phyloP scores from a whole-genome alignment of 2,113 vertebrate genomes.

The Carassius gibelio region DNA sequence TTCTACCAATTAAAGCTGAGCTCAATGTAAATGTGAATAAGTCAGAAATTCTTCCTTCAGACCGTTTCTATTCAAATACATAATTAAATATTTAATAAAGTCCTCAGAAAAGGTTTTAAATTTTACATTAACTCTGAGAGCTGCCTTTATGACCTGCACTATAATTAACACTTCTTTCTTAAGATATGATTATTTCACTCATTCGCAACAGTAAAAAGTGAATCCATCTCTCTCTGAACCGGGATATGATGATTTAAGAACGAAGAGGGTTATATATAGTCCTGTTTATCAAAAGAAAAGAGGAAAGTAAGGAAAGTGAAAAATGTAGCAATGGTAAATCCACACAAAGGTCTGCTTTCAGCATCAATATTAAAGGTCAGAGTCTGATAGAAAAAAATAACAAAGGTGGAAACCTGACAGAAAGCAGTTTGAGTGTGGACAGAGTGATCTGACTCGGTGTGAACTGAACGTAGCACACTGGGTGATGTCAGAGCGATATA shows the following conservation, averaged over 20 bases:
- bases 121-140: slow-evolving; percentile 65
- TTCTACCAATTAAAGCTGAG: background rate
- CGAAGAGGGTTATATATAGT: slow-evolving; percentile 2
- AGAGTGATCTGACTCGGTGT: slow-evolving; percentile 19
- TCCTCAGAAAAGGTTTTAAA: slow-evolving; percentile 63
- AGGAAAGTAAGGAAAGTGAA: background rate
- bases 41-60: slow-evolving; percentile 38
- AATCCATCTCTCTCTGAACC: background rate
- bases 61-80: slow-evolving; percentile 59
- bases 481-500: background rate
- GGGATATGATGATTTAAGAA: background rate
- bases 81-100: slow-evolving; percentile 63
- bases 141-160: slow-evolving; percentile 62
- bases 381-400: slow-evolving; percentile 36
- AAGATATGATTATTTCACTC: slow-evolving; percentile 13
- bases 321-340: slow-evolving; percentile 32
- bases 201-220: background rate
- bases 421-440: slow-evolving; percentile 26
- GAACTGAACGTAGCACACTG: slow-evolving; percentile 21
- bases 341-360: slow-evolving; percentile 22
- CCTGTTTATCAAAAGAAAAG: background rate
- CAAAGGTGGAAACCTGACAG: slow-evolving; percentile 16
- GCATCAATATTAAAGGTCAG: slow-evolving; percentile 35
- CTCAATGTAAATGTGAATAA: background rate
- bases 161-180: slow-evolving; percentile 47